Percentiles rank a stretch among this genome's conserved stretches.
These are phyloP conservation scores for Neosalanx taihuensis DNA, from an alignment of 2,797 vertebrate genomes.

Conservation along the genomic window DNA sequence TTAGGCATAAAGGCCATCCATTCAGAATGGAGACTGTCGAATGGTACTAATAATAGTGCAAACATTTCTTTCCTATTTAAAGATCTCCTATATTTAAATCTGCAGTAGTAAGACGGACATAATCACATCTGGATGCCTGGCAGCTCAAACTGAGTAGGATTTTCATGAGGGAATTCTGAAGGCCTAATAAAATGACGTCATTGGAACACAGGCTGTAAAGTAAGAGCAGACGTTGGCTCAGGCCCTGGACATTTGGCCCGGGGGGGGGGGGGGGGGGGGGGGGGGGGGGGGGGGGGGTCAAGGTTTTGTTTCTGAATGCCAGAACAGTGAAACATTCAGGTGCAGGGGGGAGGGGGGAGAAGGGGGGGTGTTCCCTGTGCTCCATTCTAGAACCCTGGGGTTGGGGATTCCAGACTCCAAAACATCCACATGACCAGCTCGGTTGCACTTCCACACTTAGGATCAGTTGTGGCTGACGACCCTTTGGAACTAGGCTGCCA, in stretches of 20 bases:
- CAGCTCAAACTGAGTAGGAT: slow-evolving; percentile 35
- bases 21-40: slow-evolving; percentile 15
- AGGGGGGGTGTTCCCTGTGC: slow-evolving; percentile 31
- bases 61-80: slow-evolving; percentile 4
- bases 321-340: slow-evolving; percentile 39
- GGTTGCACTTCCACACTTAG: neutral
- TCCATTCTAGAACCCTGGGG: slow-evolving; percentile 30
- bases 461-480: neutral
- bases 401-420: slow-evolving; percentile 25
- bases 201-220: slow-evolving; percentile 37
- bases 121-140: slow-evolving; percentile 39
- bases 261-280: no score
- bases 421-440: slow-evolving; percentile 18
- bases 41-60: slow-evolving; percentile 15
- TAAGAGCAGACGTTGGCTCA: slow-evolving; percentile 40
- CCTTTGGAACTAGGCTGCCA: no score
- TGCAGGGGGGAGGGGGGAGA: slow-evolving; percentile 10
- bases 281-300: no score
- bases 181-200: slow-evolving; percentile 50
- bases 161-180: slow-evolving; percentile 44
- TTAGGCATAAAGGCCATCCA: slow-evolving; percentile 35
- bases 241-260: slow-evolving; percentile 39
- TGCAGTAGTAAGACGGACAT: slow-evolving; percentile 15
- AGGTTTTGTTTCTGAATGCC: slow-evolving; percentile 21
- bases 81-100: neutral